phyloP scores from a whole-genome alignment of 2,888 invertebrate species.

The Mythimna impura region DNA sequence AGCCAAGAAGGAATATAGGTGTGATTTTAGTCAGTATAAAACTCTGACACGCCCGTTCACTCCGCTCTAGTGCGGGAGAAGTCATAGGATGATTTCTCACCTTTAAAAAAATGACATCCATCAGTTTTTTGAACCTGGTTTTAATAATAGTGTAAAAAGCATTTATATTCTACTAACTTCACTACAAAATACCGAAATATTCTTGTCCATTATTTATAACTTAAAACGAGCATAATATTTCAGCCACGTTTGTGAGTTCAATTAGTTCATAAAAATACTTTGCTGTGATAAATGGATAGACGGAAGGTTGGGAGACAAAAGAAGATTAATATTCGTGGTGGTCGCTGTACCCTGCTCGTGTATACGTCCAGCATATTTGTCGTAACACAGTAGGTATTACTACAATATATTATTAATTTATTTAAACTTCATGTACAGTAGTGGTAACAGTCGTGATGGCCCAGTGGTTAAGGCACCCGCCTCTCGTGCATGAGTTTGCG shows the following conservation, averaged over 20 bases:
- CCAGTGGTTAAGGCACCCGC: too few species aligned
- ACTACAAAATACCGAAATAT: constrained; percentile 41
- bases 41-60: too few species aligned
- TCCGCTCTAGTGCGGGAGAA: too few species aligned
- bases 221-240: constrained; percentile 61
- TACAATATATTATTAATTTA: constrained; percentile 20
- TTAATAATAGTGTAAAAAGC: constrained; percentile 3
- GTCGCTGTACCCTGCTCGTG: constrained; percentile 43
- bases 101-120: too few species aligned
- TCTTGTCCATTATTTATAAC: constrained; percentile 54
- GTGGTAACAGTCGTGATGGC: too few species aligned
- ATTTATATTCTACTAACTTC: constrained; percentile 14
- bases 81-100: too few species aligned
- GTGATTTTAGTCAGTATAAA: too few species aligned
- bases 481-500: too few species aligned
- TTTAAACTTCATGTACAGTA: too few species aligned
- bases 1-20: too few species aligned
- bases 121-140: background rate
- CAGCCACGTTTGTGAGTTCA: constrained; percentile 67
- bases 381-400: constrained; percentile 9
- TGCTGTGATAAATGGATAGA: constrained; percentile 70
- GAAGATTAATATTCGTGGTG: constrained; percentile 72
- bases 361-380: constrained; percentile 58
- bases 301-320: constrained; percentile 69
- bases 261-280: constrained; percentile 74